phyloP scores from a whole-genome alignment of 2,797 vertebrate species.

The Crax fasciolata region DNA sequence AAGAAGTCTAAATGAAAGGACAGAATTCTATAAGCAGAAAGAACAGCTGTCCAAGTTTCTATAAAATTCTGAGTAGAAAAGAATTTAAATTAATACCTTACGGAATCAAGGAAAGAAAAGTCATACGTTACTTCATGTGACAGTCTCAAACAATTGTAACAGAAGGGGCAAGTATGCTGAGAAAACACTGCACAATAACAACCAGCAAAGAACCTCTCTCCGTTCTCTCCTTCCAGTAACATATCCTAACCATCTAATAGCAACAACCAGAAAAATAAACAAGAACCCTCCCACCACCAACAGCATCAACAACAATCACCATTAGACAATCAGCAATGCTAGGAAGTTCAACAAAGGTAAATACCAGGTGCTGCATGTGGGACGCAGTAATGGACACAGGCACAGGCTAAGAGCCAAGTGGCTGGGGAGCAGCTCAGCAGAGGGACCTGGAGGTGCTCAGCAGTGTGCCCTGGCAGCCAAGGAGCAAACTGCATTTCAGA shows the following conservation, averaged over 20 bases:
- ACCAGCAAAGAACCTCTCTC: neutral
- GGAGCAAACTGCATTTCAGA: too few relatives aligned
- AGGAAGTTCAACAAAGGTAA: too few relatives aligned
- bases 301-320: neutral
- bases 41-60: neutral
- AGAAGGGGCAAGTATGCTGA: neutral
- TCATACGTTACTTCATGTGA: neutral
- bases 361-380: too few relatives aligned
- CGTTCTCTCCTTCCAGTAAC: neutral
- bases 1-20: constrained; percentile 86
- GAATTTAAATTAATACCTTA: neutral
- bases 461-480: too few relatives aligned
- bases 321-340: neutral
- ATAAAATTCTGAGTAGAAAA: neutral
- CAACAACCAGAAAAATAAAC: neutral
- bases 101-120: neutral
- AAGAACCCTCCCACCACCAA: neutral
- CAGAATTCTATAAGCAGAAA: neutral
- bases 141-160: neutral
- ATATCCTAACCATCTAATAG: neutral
- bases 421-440: too few relatives aligned
- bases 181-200: neutral
- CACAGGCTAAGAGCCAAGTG: too few relatives aligned
- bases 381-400: too few relatives aligned
- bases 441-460: too few relatives aligned